phyloP scores from a whole-genome alignment of 2,113 vertebrate genomes.

The Eulemur macaco region DNA sequence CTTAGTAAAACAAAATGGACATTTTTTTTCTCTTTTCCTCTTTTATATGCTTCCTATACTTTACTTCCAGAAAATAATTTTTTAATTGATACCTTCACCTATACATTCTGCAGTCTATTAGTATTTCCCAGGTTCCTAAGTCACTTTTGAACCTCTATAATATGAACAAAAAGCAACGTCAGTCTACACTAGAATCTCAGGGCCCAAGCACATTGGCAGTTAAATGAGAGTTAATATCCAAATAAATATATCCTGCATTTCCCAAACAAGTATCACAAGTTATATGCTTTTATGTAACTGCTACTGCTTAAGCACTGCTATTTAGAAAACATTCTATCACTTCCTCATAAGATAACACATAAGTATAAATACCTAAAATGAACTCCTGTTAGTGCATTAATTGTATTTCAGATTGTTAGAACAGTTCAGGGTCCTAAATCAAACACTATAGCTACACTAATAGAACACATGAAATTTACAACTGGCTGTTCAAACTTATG shows the following conservation, averaged over 20 bases:
- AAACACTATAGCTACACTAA: conserved; percentile 23
- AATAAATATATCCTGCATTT: neutral
- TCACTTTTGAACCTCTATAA: conserved; percentile 16
- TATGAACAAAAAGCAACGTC: conserved; percentile 1
- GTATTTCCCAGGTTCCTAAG: neutral
- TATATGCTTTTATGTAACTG: conserved; percentile 22
- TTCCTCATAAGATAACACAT: neutral
- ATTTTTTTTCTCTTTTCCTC: neutral
- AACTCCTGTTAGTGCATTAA: neutral
- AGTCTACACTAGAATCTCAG: neutral
- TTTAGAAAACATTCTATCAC: conserved; percentile 10
- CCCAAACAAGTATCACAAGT: conserved; percentile 14
- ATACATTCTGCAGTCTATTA: neutral
- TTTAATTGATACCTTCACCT: neutral
- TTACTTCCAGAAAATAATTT: neutral
- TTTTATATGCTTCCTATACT: neutral
- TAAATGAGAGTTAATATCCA: conserved; percentile 30
- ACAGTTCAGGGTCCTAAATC: conserved; percentile 34
- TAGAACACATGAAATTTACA: conserved; percentile 41
- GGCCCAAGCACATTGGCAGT: neutral
- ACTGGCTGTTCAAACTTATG: conserved; percentile 36
- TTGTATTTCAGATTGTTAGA: neutral
- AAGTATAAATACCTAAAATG: conserved; percentile 12
- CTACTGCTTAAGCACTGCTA: neutral
- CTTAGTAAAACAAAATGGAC: conserved; percentile 34